These are phyloP conservation scores for Grallaria varia DNA, from an alignment of 2,113 vertebrate species.

Conservation along the genomic window DNA sequence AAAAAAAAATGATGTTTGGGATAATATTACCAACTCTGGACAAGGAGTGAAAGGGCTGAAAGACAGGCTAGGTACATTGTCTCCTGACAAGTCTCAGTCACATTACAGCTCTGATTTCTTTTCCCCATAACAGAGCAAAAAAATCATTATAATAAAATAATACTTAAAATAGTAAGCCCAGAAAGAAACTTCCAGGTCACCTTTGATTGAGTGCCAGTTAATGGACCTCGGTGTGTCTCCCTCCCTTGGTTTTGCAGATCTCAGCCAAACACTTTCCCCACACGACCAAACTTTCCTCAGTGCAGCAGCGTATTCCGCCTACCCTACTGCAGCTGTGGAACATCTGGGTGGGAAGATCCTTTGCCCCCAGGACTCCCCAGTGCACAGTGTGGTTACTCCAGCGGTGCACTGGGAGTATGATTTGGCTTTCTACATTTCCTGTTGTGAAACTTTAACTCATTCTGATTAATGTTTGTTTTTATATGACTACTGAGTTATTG, in stretches of 20 bases:
- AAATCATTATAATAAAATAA: not conserved
- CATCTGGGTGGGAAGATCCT: conserved; percentile 43
- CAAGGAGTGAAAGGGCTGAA: not conserved
- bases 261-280: not conserved
- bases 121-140: not conserved
- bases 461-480: conserved; percentile 48
- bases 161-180: not conserved
- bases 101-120: not conserved
- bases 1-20: not conserved
- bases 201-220: not conserved
- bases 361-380: conserved; percentile 5
- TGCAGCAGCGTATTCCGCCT: not conserved
- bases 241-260: not conserved
- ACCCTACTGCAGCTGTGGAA: conserved; percentile 36
- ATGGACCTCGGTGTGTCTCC: not conserved
- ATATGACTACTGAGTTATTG: conserved; percentile 28
- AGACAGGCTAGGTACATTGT: not conserved
- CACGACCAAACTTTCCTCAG: not conserved
- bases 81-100: not conserved
- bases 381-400: not conserved
- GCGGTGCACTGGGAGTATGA: not conserved
- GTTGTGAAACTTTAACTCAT: conserved; percentile 41
- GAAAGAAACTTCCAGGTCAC: not conserved
- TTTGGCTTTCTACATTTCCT: conserved; percentile 42
- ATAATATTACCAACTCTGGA: not conserved